These are phyloP conservation scores for Betta splendens DNA, from an alignment of 2,797 vertebrate genomes.

Conservation along the genomic window DNA sequence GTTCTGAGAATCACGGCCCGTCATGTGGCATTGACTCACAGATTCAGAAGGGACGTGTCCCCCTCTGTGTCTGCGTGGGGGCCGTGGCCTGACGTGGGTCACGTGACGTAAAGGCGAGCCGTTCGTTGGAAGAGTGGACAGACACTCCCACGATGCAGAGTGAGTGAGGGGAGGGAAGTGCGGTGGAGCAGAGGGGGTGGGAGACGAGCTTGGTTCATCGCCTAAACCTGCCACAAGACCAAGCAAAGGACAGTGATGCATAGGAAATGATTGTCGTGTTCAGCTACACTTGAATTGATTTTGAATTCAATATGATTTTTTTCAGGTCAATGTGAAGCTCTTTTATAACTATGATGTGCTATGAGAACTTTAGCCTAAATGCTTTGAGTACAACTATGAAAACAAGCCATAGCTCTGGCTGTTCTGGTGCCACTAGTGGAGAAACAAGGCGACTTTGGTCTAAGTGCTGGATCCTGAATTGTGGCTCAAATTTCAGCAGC, in stretches of 20 bases:
- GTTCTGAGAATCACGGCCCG: background rate
- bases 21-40: constrained; percentile 67
- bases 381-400: too few relatives aligned
- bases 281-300: background rate
- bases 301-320: background rate
- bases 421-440: too few relatives aligned
- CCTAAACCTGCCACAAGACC: constrained; percentile 65
- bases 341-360: background rate
- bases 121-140: constrained; percentile 89
- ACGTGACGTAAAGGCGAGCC: constrained; percentile 88
- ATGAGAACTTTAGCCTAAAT: too few relatives aligned
- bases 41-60: constrained; percentile 75
- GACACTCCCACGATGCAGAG: constrained; percentile 88
- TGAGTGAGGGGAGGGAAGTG: constrained; percentile 78
- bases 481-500: background rate
- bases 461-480: too few relatives aligned
- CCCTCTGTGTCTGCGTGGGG: constrained; percentile 83
- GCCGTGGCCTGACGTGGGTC: constrained; percentile 88
- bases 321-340: background rate
- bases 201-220: constrained; percentile 78
- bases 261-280: background rate
- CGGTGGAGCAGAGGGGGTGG: constrained; percentile 77
- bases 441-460: too few relatives aligned
- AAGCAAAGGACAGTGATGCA: background rate
- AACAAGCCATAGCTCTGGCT: too few relatives aligned